Percentiles rank a stretch among this genome's conserved stretches.
These are phyloP conservation scores for Theocolax elegans DNA, from an alignment of 1,140 invertebrate genomes.

Conservation along the genomic window DNA sequence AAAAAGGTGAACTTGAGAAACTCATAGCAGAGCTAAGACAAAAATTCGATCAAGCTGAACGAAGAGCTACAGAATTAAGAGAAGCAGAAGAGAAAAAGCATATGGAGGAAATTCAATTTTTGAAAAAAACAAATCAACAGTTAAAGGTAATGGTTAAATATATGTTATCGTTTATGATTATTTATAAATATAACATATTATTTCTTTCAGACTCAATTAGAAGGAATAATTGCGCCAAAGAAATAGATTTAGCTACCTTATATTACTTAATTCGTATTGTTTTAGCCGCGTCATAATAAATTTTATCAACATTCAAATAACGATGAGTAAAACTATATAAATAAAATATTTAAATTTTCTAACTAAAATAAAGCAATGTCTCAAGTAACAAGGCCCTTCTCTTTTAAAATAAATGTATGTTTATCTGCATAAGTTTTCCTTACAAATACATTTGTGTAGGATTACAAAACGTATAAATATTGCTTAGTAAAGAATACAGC, in stretches of 20 bases:
- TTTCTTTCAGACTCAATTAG: constrained; percentile 83
- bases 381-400: constrained; percentile 36
- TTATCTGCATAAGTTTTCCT: constrained; percentile 51
- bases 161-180: constrained; percentile 31
- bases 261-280: too few relatives aligned
- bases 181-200: constrained; percentile 39
- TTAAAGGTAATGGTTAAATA: constrained; percentile 76
- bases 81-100: constrained; percentile 92
- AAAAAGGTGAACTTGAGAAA: constrained; percentile 82
- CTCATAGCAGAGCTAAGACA: constrained; percentile 84
- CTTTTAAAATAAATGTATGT: constrained; percentile 52
- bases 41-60: constrained; percentile 86
- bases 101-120: constrained; percentile 88
- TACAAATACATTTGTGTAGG: constrained; percentile 54
- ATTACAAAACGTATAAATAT: constrained; percentile 61
- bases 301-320: not conserved
- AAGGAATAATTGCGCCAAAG: constrained; percentile 92
- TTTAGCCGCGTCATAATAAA: not conserved
- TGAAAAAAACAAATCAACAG: constrained; percentile 94
- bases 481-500: constrained; percentile 56
- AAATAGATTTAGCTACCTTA: constrained; percentile 73
- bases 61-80: constrained; percentile 83
- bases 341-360: too few relatives aligned
- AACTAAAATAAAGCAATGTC: constrained; percentile 29
- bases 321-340: not conserved